Conservation (phyloP, 2,888 invertebrate genomes). For the Pammene aurita region DNA sequence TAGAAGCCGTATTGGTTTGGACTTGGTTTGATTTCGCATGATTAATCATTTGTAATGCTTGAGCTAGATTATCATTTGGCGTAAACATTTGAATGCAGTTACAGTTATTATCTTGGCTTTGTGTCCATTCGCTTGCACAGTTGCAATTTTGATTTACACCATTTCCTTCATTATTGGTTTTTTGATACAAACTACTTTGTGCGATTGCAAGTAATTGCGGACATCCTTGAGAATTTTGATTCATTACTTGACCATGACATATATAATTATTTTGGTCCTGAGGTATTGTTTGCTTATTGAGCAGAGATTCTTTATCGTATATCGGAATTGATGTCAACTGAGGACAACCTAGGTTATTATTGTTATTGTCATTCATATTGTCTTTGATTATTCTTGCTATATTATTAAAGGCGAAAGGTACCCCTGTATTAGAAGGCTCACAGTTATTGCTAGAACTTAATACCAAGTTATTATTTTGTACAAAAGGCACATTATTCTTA, state of each 20-base stretch:
- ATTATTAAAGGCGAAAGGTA: background rate
- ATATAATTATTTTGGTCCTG: constrained; percentile 2
- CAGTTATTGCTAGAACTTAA: background rate
- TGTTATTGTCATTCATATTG: constrained; percentile 5
- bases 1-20: background rate
- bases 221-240: constrained; percentile 25
- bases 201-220: constrained; percentile 17
- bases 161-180: background rate
- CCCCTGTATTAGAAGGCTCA: background rate
- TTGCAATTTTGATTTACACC: background rate
- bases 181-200: constrained; percentile 8
- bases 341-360: constrained; percentile 29
- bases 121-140: background rate
- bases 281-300: constrained; percentile 5
- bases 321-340: constrained; percentile 19
- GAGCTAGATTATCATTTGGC: constrained; percentile 11
- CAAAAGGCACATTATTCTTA: background rate
- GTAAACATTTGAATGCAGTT: background rate
- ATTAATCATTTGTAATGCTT: constrained; percentile 17
- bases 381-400: constrained; percentile 1
- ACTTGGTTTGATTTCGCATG: background rate
- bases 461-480: background rate
- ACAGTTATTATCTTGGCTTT: background rate
- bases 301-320: constrained; percentile 10
- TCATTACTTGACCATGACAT: background rate